Base-by-base conservation (phyloP, 2,888 invertebrate genomes). In the Cynaeus angustus region DNA sequence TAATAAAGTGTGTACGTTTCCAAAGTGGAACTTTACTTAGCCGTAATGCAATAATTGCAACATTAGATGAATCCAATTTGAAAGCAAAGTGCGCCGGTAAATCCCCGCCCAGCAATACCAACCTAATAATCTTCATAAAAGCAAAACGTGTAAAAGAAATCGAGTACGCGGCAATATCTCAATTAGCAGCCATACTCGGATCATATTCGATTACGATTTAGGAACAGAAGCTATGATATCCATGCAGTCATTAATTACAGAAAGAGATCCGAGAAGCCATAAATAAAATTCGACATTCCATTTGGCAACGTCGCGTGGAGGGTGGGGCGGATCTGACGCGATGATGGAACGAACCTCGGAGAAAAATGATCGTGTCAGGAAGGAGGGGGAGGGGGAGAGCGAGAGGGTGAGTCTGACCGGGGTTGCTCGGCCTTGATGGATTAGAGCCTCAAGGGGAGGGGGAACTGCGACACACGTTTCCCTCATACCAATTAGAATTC, bases 261-360 rank as follows among this genome's bases (percentile, higher is more conserved):
- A 84, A 84, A 83, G 83, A 83, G 83, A 84, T 85, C 83, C 84
- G 80, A 81, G 82, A 80, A 83, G 81, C 81, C 84, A 86, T 85
- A 85, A 85, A 85, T 86, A 85, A 86, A 85, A 86, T 84, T 85
- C 84, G 85, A 85, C 85, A 83, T 84, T 82, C 84, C 85, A 85
- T 85, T 85, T 85, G 85, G 85, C 85, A 85, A 85, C 85, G 85
- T 85, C 84, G 84, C 84, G 88, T 86, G 80, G 87, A 86, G 87
- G 87, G 87, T 88, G 89, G 86, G 86, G 87, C 85, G 85, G 87
- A 87, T 89, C 89, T 90, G 90, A 90, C 90, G 90, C 89, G 90
- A 90, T 90, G 90, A 90, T 90, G 90, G 90, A 90, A 89, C 89
- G 90, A 86, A 88, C 89, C 88, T 88, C 82, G 89, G 89, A 90